These are phyloP conservation scores for Danionella cerebrum DNA, from an alignment of 2,113 vertebrate species.

Conservation along the genomic window DNA sequence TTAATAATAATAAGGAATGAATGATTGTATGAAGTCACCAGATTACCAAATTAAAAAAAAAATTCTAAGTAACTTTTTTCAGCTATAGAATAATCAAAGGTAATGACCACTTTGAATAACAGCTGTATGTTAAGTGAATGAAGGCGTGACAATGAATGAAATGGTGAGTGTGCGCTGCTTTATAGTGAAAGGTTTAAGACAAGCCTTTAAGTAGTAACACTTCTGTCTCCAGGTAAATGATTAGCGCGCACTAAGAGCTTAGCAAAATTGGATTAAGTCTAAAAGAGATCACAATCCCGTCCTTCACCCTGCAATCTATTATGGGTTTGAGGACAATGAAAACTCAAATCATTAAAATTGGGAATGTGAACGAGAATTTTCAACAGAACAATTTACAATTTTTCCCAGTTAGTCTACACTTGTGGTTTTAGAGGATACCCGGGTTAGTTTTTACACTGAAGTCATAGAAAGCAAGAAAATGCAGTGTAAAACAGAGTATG, in stretches of 20 bases:
- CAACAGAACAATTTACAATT: too few relatives aligned
- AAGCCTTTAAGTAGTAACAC: not conserved
- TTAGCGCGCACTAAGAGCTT: not conserved
- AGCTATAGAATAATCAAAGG: not conserved
- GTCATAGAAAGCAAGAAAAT: too few relatives aligned
- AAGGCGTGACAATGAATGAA: not conserved
- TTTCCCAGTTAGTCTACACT: too few relatives aligned
- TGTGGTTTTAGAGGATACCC: too few relatives aligned
- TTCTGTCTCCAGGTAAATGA: not conserved
- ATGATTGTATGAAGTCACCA: too few relatives aligned
- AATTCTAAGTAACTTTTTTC: too few relatives aligned
- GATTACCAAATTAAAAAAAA: not conserved
- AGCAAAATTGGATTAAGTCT: not conserved
- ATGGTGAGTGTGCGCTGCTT: too few relatives aligned
- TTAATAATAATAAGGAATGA: too few relatives aligned
- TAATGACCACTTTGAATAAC: not conserved
- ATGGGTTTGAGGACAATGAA: not conserved
- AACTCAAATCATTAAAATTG: too few relatives aligned
- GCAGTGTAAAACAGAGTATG: too few relatives aligned
- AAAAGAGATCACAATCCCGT: not conserved
- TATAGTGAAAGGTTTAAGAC: constrained; percentile 4
- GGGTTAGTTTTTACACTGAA: too few relatives aligned
- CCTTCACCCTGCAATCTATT: not conserved
- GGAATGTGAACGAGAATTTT: too few relatives aligned
- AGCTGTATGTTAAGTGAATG: not conserved